Conservation (phyloP, 2,797 vertebrate species). For the Sternarchorhynchus goeldii region DNA sequence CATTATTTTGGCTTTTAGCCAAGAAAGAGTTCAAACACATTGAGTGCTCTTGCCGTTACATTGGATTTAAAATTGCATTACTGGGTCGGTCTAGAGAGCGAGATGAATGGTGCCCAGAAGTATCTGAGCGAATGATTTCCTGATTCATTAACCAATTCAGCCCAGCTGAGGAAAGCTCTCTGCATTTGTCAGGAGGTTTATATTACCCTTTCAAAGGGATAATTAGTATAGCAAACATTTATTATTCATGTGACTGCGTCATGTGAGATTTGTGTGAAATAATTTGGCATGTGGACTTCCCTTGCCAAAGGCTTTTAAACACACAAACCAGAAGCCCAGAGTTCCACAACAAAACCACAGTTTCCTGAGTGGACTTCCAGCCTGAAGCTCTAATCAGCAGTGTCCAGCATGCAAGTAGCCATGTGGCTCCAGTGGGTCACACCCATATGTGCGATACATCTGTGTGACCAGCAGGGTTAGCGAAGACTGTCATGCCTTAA, state of each 20-base stretch:
- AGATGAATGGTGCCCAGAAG: constrained; percentile 46
- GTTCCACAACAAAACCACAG: constrained; percentile 46
- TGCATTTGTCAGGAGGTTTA: constrained; percentile 52
- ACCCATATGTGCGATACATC: neutral
- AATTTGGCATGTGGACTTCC: constrained; percentile 36
- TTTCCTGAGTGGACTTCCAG: constrained; percentile 47
- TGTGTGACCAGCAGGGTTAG: constrained; percentile 1
- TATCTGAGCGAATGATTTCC: constrained; percentile 57
- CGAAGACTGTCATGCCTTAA: neutral
- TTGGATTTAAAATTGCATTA: constrained; percentile 53
- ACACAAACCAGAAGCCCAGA: constrained; percentile 34
- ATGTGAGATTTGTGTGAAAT: constrained; percentile 44
- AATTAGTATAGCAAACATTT: constrained; percentile 59
- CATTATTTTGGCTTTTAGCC: constrained; percentile 58
- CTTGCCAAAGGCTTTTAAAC: constrained; percentile 48
- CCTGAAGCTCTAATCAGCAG: constrained; percentile 30
- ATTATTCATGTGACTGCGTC: constrained; percentile 53
- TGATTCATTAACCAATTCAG: constrained; percentile 55
- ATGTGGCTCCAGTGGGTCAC: neutral
- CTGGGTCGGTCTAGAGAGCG: constrained; percentile 40
- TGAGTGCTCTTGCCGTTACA: constrained; percentile 48
- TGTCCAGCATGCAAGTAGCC: constrained; percentile 5
- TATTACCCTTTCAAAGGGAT: constrained; percentile 47
- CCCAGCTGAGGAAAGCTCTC: constrained; percentile 50
- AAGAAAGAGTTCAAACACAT: constrained; percentile 49